Base-by-base conservation (phyloP, 2,113 vertebrate species). In the Gopherus flavomarginatus region DNA sequence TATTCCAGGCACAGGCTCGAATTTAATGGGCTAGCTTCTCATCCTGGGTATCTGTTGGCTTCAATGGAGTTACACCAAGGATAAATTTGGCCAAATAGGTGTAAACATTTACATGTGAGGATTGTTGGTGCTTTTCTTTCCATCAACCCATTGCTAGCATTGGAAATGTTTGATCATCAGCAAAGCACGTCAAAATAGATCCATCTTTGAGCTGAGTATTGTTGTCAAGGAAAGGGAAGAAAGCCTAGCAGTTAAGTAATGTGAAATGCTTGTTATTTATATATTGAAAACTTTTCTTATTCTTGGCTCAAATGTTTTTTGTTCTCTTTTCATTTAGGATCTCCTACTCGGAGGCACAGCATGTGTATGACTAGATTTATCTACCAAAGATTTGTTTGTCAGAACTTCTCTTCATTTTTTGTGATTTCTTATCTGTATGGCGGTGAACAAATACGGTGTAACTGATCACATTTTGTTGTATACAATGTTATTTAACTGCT, bases 351-450 rank as follows among this genome's bases (percentile, higher is more conserved):
- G 50, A 90, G 5, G 26, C 97, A 84, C 91, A 94, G 86, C 89
- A 57, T 88, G 38, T 69, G 54, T 94, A 77, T 96, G 84, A 87
- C 87, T 98, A 98, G 95, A 85, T 95, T 38, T 97, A 87, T 91
- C 92, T 95, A 97, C 98, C 98, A 99, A 99, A 98, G 98, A 98
- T 83, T 90, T 97, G 53, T 93, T 97, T 96, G 54, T 92, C 91
- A 96, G 72, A 38, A 62, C 96, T 83, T 92, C 93, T 88, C 77
- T 85, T 90, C 0, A 1, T 90, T 44, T 91, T 95, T 96, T 95
- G 92, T 91, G 89, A 96, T 97, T 93, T 95, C 79, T 92, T 53
- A 72, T 91, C 89, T 96, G 79, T 90, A 92, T 88, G 56, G 85
- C 69, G 84, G 93, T 87, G 92, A 95, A 94, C 77, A 97, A 94